phyloP scores from a whole-genome alignment of 92 coral and sea anemone species.

The Zoanthus sansibaricus region DNA sequence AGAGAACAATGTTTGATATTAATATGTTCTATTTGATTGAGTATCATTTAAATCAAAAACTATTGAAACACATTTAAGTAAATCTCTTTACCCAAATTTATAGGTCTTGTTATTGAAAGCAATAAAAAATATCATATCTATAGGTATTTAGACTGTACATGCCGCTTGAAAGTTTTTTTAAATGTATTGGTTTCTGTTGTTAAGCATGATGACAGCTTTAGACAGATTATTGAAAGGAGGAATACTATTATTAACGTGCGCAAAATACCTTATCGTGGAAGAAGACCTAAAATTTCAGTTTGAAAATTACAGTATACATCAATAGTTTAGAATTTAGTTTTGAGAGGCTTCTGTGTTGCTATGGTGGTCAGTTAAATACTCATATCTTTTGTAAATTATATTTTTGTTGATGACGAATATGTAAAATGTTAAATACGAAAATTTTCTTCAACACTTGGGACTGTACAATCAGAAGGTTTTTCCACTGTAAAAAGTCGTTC shows the following conservation, averaged over 20 bases:
- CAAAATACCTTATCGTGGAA: no score
- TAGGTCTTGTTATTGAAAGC: no score
- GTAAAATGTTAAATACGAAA: not conserved
- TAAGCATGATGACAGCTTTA: not conserved
- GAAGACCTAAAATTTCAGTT: no score
- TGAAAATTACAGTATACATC: not conserved
- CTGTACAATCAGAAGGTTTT: not conserved
- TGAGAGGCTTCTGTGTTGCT: not conserved
- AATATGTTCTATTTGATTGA: no score
- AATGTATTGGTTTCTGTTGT: not conserved
- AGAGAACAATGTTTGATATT: no score
- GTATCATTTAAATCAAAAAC: no score
- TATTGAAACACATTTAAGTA: no score
- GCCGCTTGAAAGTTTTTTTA: no score
- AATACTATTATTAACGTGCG: no score
- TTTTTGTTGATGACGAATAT: not conserved
- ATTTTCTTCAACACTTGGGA: not conserved
- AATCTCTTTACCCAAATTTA: no score
- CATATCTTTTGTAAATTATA: not conserved
- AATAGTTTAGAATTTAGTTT: not conserved
- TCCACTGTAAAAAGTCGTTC: not conserved
- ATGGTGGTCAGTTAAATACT: not conserved
- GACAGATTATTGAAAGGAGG: not conserved
- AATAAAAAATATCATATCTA: no score
- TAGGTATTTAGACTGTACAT: no score